Conservation (phyloP, 2,113 vertebrate genomes). For the Speoplatyrhinus poulsoni region DNA sequence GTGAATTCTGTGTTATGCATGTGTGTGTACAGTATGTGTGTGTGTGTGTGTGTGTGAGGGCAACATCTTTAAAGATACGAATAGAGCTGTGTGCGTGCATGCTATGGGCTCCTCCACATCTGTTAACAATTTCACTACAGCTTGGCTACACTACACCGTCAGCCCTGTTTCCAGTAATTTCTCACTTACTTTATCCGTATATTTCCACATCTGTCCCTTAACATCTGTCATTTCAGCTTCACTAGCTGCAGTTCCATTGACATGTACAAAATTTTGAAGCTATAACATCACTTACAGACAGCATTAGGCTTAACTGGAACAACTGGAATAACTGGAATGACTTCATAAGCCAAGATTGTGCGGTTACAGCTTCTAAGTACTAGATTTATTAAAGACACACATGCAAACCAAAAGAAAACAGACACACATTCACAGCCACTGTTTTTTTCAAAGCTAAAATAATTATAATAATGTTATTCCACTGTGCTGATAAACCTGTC, state of each 20-base stretch:
- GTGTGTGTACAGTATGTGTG: neutral
- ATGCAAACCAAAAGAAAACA: neutral
- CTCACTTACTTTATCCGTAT: conserved; percentile 4
- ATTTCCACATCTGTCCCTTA: neutral
- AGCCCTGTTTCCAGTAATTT: conserved; percentile 17
- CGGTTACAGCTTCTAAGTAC: conserved; percentile 16
- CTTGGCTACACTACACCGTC: conserved; percentile 26
- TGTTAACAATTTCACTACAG: conserved; percentile 57
- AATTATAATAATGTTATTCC: neutral
- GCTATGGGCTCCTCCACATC: conserved; percentile 53
- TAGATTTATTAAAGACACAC: neutral
- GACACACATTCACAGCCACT: conserved; percentile 4
- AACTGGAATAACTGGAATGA: conserved; percentile 36
- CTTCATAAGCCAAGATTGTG: conserved; percentile 58
- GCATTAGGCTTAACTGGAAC: conserved; percentile 24
- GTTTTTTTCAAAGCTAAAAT: neutral
- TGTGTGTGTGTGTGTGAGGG: neutral
- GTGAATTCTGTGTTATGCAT: too few species aligned
- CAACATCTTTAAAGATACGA: conserved; percentile 10
- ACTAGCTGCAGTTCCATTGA: conserved; percentile 9
- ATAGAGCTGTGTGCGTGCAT: neutral
- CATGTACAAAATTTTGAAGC: conserved; percentile 29
- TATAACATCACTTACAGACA: conserved; percentile 23
- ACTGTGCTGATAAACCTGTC: neutral
- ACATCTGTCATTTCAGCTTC: conserved; percentile 8